Evolutionary conservation across 2,888 invertebrate genomes (phyloP).

Genomic region (Allophyes oxyacanthae): DNA sequence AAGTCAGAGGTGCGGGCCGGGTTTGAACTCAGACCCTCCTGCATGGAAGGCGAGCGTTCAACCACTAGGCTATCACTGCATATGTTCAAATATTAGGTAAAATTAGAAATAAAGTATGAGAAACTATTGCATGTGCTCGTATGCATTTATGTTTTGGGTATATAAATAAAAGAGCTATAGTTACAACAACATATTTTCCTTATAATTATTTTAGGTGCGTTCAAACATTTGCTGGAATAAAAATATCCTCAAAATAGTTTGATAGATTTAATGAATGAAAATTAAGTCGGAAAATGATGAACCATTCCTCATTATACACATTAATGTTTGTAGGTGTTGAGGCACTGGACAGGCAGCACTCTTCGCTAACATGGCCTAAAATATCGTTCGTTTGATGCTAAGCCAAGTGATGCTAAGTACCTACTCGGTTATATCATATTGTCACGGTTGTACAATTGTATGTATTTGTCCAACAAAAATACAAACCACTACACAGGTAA

Average conservation of each 20-base stretch:
- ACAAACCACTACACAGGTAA: not conserved
- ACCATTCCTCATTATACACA: slow-evolving; percentile 10
- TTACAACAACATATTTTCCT: no score
- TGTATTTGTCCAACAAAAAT: slow-evolving; percentile 21
- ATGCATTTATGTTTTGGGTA: no score
- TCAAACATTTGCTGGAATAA: not conserved
- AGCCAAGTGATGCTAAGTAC: slow-evolving; percentile 17
- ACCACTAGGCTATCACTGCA: no score
- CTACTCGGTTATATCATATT: slow-evolving; percentile 46
- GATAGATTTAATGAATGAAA: not conserved
- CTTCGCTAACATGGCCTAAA: slow-evolving; percentile 37
- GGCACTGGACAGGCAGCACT: slow-evolving; percentile 8
- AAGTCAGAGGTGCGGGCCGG: no score
- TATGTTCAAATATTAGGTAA: no score
- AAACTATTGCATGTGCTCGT: no score
- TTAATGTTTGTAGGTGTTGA: slow-evolving; percentile 4
- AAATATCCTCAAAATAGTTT: not conserved
- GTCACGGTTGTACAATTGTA: slow-evolving; percentile 29
- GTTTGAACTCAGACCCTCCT: no score
- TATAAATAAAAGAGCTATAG: no score
- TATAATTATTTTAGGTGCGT: no score
- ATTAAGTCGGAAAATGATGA: slow-evolving; percentile 7
- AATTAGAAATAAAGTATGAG: no score
- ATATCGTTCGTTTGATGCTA: slow-evolving; percentile 35
- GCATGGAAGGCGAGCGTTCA: no score